These are phyloP conservation scores for Mesoligia furuncula DNA, from an alignment of 2,888 invertebrate genomes.

Conservation along the genomic window DNA sequence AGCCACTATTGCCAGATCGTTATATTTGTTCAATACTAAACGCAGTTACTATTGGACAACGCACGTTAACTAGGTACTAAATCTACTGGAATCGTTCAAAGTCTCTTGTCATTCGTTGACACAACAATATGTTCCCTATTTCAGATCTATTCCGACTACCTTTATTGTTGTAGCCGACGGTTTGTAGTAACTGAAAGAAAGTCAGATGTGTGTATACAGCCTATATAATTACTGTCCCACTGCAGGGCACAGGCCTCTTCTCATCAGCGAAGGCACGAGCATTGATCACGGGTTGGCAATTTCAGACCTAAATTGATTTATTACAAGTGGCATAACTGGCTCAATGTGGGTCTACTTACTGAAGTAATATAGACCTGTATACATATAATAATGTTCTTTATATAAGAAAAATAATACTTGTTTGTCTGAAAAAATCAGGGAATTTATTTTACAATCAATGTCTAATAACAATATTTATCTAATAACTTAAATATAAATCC, in stretches of 20 bases:
- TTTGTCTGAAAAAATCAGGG: too few relatives aligned
- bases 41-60: conserved; percentile 19
- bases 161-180: background rate
- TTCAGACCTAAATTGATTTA: background rate
- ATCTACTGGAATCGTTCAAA: conserved; percentile 3
- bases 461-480: too few relatives aligned
- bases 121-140: background rate
- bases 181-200: background rate
- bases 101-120: background rate
- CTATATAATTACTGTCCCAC: background rate
- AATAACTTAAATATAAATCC: too few relatives aligned
- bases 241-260: background rate
- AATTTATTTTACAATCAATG: too few relatives aligned
- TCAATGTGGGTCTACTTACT: background rate
- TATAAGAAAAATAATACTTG: too few relatives aligned
- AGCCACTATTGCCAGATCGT: conserved; percentile 43
- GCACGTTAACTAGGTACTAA: background rate
- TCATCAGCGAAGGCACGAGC: background rate
- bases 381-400: too few relatives aligned
- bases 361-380: background rate
- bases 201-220: too few relatives aligned
- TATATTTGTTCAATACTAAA: conserved; percentile 54
- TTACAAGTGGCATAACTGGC: background rate
- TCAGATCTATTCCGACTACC: background rate
- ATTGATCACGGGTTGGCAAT: background rate